Evolutionary conservation across 2,797 vertebrate species (phyloP).

Genomic region (Sphenodon punctatus): DNA sequence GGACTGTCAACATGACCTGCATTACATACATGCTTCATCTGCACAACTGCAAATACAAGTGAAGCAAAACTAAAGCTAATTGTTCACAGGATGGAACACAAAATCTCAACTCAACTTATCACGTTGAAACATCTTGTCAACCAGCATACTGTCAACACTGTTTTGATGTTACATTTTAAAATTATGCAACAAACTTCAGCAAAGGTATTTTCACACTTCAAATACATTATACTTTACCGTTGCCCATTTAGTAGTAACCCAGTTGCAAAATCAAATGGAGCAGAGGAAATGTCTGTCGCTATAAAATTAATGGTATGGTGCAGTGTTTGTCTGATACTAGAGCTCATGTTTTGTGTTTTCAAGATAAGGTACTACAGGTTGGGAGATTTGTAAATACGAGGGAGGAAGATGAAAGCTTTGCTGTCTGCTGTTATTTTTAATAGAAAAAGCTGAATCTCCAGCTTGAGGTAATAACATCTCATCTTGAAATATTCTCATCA

Average conservation of each 20-base stretch:
- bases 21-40: conserved; percentile 53
- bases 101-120: conserved; percentile 33
- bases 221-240: conserved; percentile 16
- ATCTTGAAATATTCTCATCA: conserved; percentile 9
- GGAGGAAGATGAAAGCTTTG: not conserved
- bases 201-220: not conserved
- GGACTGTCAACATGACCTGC: not conserved
- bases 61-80: conserved; percentile 48
- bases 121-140: conserved; percentile 32
- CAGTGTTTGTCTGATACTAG: conserved; percentile 8
- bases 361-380: not conserved
- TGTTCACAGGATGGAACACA: conserved; percentile 23
- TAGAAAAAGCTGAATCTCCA: conserved; percentile 11
- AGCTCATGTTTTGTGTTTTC: not conserved
- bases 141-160: not conserved
- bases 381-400: conserved; percentile 20
- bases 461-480: conserved; percentile 22
- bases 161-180: not conserved
- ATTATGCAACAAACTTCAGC: not conserved
- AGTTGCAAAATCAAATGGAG: not conserved
- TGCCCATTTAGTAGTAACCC: conserved; percentile 6
- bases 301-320: not conserved
- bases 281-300: not conserved
- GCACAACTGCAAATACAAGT: conserved; percentile 46
- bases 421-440: conserved; percentile 22